Base-by-base conservation (phyloP, 2,888 invertebrate genomes). In the Parnassius orleans region DNA sequence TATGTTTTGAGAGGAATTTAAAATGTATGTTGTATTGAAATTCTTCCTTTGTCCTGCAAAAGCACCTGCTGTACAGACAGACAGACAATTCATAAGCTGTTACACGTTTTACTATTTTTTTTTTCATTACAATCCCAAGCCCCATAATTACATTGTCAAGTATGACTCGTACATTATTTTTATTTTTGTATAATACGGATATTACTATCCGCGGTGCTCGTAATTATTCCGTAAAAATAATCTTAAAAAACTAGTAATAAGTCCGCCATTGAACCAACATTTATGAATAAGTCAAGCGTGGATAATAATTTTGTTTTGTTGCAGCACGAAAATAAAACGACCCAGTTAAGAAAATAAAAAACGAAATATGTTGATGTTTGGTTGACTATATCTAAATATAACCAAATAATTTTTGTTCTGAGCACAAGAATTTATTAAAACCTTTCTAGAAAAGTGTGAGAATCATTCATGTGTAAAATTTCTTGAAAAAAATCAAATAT, bases 1-100 rank as follows among this genome's bases (percentile, higher is more conserved):
- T 82, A 77, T 72, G 76, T 78, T 81, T 85, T 79, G 82, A 80
- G 76, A 74, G 71, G 83, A 83, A 86, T 87, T 77, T 76, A 76
- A 80, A 75, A 72, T 69, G 65, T 68, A 70, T 69, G 70, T 66
- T 75, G 77, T 68, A 75, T 70, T 72, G 71, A 61, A 56, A 57
- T 61, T 41, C 46, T 46, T 46, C 44, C 58, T 57, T 61, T 61
- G 57, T 61, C 61, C 14, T 48, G 33, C 42, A 19, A 14, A 19
- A 57, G 24, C 61, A 61, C 53, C 61, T 61, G 61, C 61, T 43
- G 24, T 50, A 50, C 59, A 14, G 47, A 56, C 14, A 11, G 47
- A 46, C 53, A 42, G 61, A 11, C n/a, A 52, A 33, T 33, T 33
- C 33, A 33, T 33, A 47, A 53, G 47, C 41, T 10, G 44, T 41